These are phyloP conservation scores for Cyprinodon variegatus DNA, from an alignment of 2,113 vertebrate species.

Conservation along the genomic window DNA sequence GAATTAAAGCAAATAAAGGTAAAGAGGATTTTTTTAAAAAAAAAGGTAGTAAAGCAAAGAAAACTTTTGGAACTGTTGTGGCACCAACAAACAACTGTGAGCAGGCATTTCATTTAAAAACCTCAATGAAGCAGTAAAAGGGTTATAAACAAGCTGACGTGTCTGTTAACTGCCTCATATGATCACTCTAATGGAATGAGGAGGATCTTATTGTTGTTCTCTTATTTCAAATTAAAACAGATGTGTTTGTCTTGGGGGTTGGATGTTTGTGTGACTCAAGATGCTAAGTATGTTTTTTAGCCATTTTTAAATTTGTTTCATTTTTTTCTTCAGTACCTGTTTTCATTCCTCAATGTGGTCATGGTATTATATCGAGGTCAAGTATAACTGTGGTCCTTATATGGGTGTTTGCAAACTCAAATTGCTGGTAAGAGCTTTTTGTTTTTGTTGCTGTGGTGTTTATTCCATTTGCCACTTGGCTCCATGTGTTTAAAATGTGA, in stretches of 20 bases:
- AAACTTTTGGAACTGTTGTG: too few species aligned
- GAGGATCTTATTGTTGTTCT: conserved; percentile 24
- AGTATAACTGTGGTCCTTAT: background rate
- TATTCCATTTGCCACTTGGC: conserved; percentile 13
- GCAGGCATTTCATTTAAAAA: background rate
- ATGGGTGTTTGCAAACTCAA: background rate
- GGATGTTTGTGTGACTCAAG: conserved; percentile 10
- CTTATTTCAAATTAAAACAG: conserved; percentile 39
- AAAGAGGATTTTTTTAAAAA: too few species aligned
- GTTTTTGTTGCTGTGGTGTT: conserved; percentile 21
- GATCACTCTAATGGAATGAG: conserved; percentile 28
- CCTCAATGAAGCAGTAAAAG: background rate
- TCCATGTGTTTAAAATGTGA: background rate
- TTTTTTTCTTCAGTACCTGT: background rate
- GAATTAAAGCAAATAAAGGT: too few species aligned
- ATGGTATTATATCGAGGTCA: background rate
- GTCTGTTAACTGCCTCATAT: conserved; percentile 18
- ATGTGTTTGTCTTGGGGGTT: conserved; percentile 31
- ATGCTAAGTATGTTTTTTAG: background rate
- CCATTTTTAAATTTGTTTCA: too few species aligned
- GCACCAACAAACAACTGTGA: background rate
- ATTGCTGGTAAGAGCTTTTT: conserved; percentile 1
- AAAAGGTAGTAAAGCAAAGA: too few species aligned
- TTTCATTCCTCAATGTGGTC: background rate
- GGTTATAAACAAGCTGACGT: conserved; percentile 29